A percentile compares a stretch with the other conserved stretches of the same genome.
phyloP scores from a whole-genome alignment of 2,888 invertebrate genomes.

The Galerucella calmariensis region DNA sequence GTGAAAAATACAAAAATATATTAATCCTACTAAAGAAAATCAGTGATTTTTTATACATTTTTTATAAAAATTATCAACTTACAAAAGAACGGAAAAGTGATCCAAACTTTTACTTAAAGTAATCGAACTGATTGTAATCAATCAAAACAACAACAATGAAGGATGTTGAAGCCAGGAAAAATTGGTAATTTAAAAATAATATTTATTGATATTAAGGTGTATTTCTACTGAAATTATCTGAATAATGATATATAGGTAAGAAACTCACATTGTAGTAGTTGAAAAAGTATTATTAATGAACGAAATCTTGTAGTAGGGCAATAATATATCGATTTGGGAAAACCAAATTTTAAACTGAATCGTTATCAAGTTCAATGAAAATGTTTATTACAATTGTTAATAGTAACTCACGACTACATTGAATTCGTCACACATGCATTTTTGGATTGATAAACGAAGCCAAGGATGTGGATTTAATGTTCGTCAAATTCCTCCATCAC shows the following conservation, averaged over 20 bases:
- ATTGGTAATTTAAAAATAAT: slow-evolving; percentile 4
- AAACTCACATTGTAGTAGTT: neutral
- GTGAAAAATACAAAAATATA: too few relatives aligned
- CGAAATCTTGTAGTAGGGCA: neutral
- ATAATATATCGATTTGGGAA: slow-evolving; percentile 6
- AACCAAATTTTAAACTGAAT: neutral
- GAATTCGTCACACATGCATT: slow-evolving; percentile 73
- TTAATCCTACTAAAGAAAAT: too few relatives aligned
- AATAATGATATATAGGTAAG: neutral
- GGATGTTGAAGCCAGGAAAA: neutral
- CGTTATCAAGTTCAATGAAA: neutral
- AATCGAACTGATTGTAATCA: slow-evolving; percentile 9
- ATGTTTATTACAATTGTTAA: neutral
- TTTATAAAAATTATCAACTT: neutral
- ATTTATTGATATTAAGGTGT: neutral
- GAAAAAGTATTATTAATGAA: neutral
- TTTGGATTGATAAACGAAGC: slow-evolving; percentile 88
- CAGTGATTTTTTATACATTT: neutral
- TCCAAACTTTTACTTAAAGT: neutral
- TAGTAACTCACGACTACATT: neutral
- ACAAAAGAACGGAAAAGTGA: neutral
- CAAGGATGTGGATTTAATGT: slow-evolving; percentile 80
- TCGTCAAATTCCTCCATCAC: slow-evolving; percentile 75
- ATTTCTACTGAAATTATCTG: neutral
- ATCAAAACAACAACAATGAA: slow-evolving; percentile 13